These are phyloP conservation scores for Copidosoma floridanum DNA, from an alignment of 1,140 invertebrate species.

Conservation along the genomic window DNA sequence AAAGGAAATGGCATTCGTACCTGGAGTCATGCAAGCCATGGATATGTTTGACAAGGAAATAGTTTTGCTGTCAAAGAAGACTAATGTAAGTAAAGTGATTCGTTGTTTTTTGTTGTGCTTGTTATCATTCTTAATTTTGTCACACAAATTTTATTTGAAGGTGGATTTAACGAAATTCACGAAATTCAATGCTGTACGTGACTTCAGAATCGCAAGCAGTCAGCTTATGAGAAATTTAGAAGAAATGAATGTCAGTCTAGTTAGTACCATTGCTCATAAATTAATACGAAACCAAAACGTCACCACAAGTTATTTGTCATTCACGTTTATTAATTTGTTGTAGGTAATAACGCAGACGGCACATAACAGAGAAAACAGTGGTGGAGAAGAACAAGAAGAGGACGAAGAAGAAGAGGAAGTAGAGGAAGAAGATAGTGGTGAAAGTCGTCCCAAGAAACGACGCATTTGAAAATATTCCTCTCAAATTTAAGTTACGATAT, in stretches of 20 bases:
- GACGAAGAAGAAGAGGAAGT: background rate
- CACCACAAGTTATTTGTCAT: background rate
- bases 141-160: no score
- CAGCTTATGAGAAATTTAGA: slow-evolving; percentile 55
- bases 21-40: slow-evolving; percentile 60
- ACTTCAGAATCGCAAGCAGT: slow-evolving; percentile 59
- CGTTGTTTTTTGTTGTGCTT: background rate
- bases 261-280: slow-evolving; percentile 25
- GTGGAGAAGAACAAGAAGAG: background rate
- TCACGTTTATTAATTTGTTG: background rate
- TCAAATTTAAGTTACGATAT: no score
- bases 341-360: slow-evolving; percentile 4
- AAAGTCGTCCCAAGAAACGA: background rate
- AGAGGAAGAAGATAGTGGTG: no score
- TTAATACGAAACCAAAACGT: background rate
- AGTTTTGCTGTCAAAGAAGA: slow-evolving; percentile 60
- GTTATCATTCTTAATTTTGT: no score
- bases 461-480: background rate
- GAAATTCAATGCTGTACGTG: slow-evolving; percentile 59
- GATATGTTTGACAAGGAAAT: slow-evolving; percentile 63
- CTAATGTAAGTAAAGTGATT: slow-evolving; percentile 50
- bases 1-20: slow-evolving; percentile 60
- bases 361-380: background rate
- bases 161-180: slow-evolving; percentile 56
- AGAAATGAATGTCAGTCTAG: slow-evolving; percentile 41